These are phyloP conservation scores for Zeuzera pyrina DNA, from an alignment of 2,888 invertebrate genomes.

Conservation along the genomic window DNA sequence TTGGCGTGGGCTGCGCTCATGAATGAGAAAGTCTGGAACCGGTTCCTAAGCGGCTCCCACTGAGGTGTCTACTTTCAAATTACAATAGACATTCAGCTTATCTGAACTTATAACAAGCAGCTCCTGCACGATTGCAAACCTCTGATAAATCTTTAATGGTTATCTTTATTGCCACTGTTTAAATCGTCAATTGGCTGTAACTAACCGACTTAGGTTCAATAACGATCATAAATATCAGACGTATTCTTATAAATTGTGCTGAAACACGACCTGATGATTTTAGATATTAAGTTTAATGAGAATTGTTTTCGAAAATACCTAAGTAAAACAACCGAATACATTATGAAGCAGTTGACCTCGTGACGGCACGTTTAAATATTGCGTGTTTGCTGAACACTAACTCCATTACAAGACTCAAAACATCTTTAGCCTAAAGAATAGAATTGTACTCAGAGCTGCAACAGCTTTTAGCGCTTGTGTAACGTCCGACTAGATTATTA, in stretches of 20 bases:
- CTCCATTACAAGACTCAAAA: constrained; percentile 28
- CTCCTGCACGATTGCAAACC: constrained; percentile 8
- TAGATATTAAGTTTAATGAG: too few species aligned
- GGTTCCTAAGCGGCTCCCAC: constrained; percentile 49
- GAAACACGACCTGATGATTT: too few species aligned
- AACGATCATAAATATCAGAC: too few species aligned
- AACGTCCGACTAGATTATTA: too few species aligned
- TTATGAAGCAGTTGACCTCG: constrained; percentile 32
- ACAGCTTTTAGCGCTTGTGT: constrained; percentile 45
- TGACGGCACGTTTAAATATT: constrained; percentile 7
- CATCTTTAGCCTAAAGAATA: too few species aligned
- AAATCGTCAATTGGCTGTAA: too few species aligned
- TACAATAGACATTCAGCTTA: constrained; percentile 58
- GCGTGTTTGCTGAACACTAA: constrained; percentile 43
- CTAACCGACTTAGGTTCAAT: too few species aligned
- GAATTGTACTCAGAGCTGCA: constrained; percentile 20
- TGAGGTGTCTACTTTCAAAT: constrained; percentile 66
- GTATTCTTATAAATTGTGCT: too few species aligned
- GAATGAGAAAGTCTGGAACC: constrained; percentile 69
- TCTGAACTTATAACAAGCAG: constrained; percentile 24
- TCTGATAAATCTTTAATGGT: too few species aligned
- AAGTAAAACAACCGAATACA: too few species aligned
- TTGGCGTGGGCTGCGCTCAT: constrained; percentile 44
- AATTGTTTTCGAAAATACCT: too few species aligned
- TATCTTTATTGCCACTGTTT: too few species aligned